Evolutionary conservation across 2,888 invertebrate genomes (phyloP), one percentile per base, ranked within the genome.

Genomic region (Alviniconcha strummeri): DNA sequence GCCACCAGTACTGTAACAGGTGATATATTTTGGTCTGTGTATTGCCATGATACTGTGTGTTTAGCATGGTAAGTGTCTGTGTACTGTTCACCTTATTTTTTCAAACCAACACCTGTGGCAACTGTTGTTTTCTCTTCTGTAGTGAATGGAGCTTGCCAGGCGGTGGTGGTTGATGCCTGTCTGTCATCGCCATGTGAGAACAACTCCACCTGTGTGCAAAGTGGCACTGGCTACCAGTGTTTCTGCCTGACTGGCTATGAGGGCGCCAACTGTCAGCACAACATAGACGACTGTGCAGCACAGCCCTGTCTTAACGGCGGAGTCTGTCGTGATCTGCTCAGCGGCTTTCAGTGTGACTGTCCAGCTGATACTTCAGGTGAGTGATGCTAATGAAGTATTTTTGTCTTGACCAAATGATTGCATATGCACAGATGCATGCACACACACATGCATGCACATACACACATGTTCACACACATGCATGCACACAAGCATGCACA

Each of bases 301-400:
- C 84, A 85, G n/a, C 88, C 89, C 1, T 91, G 90, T 84, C 85
- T 84, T 19, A 89, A 89, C 81, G 87, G 86, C n/a, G 90, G 86
- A 0, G 60, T 80, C 0, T 90, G 89, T 82, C 19, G 81, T 11
- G 86, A 86, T 57, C 64, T 60, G 60, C 83, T 85, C 71, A 81
- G 82, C 57, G 78, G 72, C 55, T 87, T 81, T 60, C 81, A 72
- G 52, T 85, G 85, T 81, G 54, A 76, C 56, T 84, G 84, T 54
- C 67, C 69, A 8, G 1, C 52, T 5, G 82, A 84, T 36, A 84
- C 84, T 7, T 64, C 55, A 6, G 84, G 84, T 84, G 56, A 67
- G 81, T 36, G 36, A 36, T 36, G 36, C 36, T 36, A 4, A 8
- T 60, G 36, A 13, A 8, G 13, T 60, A 13, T 60, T 60, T 13